A percentile compares a stretch with the other conserved stretches of the same genome.
phyloP scores from a whole-genome alignment of 2,888 invertebrate genomes.

The Anoplius nigerrimus region DNA sequence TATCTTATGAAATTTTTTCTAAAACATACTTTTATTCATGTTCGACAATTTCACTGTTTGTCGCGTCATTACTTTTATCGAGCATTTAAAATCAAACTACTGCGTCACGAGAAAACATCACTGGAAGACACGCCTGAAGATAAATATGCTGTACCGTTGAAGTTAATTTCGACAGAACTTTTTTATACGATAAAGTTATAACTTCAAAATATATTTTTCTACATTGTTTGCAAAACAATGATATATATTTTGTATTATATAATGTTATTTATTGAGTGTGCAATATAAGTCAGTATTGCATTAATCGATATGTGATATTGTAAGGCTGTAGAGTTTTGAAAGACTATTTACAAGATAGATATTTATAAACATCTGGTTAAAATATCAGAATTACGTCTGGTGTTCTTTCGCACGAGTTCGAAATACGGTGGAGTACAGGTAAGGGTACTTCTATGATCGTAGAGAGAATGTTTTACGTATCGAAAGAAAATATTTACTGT shows the following conservation, averaged over 20 bases:
- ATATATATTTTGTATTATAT: too few species aligned
- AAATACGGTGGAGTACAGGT: too few species aligned
- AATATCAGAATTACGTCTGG: too few species aligned
- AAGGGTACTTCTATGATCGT: too few species aligned
- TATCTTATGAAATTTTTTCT: conserved; percentile 5
- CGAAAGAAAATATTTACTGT: too few species aligned
- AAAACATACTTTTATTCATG: neutral
- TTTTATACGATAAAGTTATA: neutral
- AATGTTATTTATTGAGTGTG: too few species aligned
- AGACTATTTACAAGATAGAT: too few species aligned
- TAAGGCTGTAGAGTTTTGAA: neutral
- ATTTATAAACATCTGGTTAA: too few species aligned
- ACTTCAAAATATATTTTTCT: neutral
- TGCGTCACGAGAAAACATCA: conserved; percentile 32
- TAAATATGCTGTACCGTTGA: neutral
- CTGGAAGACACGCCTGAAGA: conserved; percentile 32
- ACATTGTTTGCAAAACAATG: too few species aligned
- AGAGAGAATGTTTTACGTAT: too few species aligned
- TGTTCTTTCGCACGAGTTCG: too few species aligned
- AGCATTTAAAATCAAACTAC: conserved; percentile 12
- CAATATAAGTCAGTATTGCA: neutral
- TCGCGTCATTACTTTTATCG: too few species aligned
- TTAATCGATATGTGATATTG: neutral
- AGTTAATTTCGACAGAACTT: neutral
- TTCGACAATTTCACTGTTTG: neutral